A percentile compares a stretch with the other conserved stretches of the same genome.
These are phyloP conservation scores for Cyanoramphus novaezelandiae DNA, from an alignment of 2,113 vertebrate species.

Conservation along the genomic window DNA sequence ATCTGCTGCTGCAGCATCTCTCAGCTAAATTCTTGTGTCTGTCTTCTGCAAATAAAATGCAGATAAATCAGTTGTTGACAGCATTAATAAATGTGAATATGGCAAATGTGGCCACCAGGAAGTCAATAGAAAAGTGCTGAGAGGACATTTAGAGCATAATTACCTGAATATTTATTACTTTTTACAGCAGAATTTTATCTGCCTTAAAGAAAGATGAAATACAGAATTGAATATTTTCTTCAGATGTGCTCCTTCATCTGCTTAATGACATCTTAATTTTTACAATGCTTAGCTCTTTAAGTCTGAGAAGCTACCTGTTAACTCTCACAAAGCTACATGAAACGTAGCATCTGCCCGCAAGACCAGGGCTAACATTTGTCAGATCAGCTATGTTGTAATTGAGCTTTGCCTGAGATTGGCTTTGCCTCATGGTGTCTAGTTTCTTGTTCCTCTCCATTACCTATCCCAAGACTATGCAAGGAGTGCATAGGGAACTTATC, in stretches of 20 bases:
- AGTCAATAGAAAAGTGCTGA: not conserved
- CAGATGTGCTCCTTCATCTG: not conserved
- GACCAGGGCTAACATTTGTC: not conserved
- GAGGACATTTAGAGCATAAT: not conserved
- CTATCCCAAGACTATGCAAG: not conserved
- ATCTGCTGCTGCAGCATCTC: not conserved
- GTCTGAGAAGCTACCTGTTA: not conserved
- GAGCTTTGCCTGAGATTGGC: not conserved
- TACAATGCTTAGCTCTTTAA: not conserved
- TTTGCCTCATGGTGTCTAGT: not conserved
- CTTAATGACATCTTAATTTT: not conserved
- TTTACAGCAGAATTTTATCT: not conserved
- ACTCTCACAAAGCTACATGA: rapidly evolving
- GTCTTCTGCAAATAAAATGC: not conserved
- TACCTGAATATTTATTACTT: not conserved
- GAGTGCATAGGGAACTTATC: not conserved
- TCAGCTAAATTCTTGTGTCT: not conserved
- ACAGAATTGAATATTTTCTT: not conserved
- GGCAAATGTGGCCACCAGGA: not conserved
- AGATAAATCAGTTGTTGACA: not conserved
- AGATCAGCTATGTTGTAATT: not conserved
- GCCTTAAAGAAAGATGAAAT: not conserved
- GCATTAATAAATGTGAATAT: not conserved
- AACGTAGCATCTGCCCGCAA: not conserved
- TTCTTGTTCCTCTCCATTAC: not conserved